Conservation (phyloP, 2,888 invertebrate species). For the Apodemia mormo region DNA sequence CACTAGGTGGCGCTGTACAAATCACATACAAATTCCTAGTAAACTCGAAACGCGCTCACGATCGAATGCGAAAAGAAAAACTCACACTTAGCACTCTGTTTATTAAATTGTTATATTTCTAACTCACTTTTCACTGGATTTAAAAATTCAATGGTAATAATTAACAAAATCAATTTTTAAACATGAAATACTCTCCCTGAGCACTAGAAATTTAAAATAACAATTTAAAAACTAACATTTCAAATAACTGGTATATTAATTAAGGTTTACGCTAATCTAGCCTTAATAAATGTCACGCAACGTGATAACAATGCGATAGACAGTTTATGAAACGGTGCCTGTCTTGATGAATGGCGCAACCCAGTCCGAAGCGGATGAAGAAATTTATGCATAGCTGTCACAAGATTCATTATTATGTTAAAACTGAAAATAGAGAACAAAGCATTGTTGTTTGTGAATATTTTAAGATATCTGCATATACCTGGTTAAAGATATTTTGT, state of each 20-base stretch:
- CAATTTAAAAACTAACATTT: not conserved
- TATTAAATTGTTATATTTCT: too few species aligned
- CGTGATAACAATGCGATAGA: conserved; percentile 71
- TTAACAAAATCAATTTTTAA: too few species aligned
- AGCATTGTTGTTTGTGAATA: conserved; percentile 17
- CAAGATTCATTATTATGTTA: conserved; percentile 26
- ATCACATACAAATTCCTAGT: too few species aligned
- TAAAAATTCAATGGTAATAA: too few species aligned
- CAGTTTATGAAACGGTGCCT: conserved; percentile 63
- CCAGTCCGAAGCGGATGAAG: conserved; percentile 24
- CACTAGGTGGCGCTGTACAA: too few species aligned
- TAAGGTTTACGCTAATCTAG: conserved; percentile 34
- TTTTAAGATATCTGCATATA: conserved; percentile 5
- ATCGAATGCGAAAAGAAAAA: too few species aligned
- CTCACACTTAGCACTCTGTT: too few species aligned
- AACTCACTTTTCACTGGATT: too few species aligned
- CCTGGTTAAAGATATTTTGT: not conserved
- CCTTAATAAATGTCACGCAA: conserved; percentile 68
- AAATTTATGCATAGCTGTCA: conserved; percentile 27
- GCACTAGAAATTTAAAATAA: not conserved
- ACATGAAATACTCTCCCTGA: too few species aligned
- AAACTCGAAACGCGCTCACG: too few species aligned
- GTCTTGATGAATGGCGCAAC: conserved; percentile 63
- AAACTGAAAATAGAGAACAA: conserved; percentile 21
- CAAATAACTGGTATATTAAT: not conserved